Evolutionary conservation across 2,888 invertebrate genomes (phyloP).

Genomic region (Pandemis corylana): DNA sequence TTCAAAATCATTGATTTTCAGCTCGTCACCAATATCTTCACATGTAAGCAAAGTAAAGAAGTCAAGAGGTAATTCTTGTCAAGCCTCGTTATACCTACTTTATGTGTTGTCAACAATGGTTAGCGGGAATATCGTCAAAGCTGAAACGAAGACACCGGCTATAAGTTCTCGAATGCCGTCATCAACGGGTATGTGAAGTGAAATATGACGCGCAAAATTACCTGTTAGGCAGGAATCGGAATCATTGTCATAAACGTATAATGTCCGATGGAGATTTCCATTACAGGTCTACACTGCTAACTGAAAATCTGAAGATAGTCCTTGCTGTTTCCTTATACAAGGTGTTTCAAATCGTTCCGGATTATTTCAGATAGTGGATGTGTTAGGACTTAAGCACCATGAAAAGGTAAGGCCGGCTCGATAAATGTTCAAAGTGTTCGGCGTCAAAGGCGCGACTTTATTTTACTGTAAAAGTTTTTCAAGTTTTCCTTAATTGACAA

Average conservation of each 20-base stretch:
- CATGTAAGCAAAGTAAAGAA: background rate
- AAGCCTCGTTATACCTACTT: background rate
- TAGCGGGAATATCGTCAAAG: constrained; percentile 5
- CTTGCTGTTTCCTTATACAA: no score
- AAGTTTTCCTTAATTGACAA: no score
- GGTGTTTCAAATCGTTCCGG: no score
- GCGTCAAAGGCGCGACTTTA: no score
- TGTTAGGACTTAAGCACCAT: no score
- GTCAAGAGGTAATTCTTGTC: background rate
- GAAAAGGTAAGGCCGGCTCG: no score
- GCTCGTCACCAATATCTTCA: no score
- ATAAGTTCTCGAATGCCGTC: constrained; percentile 7
- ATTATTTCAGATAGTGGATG: no score
- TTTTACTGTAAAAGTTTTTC: no score
- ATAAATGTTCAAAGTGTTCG: no score
- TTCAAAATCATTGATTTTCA: no score
- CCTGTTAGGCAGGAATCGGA: constrained; percentile 4
- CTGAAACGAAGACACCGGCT: constrained; percentile 2
- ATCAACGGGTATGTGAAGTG: constrained; percentile 9
- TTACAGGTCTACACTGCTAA: background rate
- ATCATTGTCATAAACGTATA: background rate
- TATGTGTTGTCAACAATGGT: background rate
- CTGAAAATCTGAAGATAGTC: no score
- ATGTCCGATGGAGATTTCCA: background rate
- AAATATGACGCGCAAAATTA: constrained; percentile 3